These are phyloP conservation scores for Acanthosepion lycidas DNA, from an alignment of 2,888 invertebrate genomes.

Conservation along the genomic window DNA sequence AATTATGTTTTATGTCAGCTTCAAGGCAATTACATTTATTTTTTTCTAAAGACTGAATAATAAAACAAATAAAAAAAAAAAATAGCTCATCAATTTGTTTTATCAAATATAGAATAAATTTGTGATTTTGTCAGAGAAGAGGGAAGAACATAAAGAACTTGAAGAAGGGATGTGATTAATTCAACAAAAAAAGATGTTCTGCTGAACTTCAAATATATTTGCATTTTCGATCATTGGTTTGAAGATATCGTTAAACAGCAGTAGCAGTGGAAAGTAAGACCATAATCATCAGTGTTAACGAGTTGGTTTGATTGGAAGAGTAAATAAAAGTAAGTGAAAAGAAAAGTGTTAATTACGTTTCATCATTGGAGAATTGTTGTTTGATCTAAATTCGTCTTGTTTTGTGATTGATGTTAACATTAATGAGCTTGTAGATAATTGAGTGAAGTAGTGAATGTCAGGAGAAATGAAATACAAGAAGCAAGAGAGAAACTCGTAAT, in stretches of 20 bases:
- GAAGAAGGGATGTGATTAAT: no score
- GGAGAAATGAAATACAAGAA: not conserved
- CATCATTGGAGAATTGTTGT: not conserved
- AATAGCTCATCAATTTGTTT: no score
- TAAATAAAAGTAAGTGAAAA: not conserved
- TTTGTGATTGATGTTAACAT: not conserved
- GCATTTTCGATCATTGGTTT: not conserved
- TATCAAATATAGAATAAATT: no score
- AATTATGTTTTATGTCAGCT: no score
- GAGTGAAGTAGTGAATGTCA: not conserved
- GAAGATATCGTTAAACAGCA: not conserved
- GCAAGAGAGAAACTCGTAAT: not conserved
- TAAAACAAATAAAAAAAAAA: no score
- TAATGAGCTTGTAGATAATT: not conserved
- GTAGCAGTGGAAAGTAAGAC: not conserved
- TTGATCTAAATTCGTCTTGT: not conserved
- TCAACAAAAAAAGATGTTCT: no score
- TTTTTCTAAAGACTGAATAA: no score
- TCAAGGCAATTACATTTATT: no score
- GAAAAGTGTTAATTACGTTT: not conserved
- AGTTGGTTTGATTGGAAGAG: not conserved
- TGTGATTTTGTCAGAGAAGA: no score
- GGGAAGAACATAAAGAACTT: no score
- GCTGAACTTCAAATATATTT: not conserved
- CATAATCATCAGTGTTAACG: not conserved